Percentiles rank a stretch among this genome's conserved stretches.
phyloP scores from a whole-genome alignment of 2,113 vertebrate genomes.

The Bubo bubo region DNA sequence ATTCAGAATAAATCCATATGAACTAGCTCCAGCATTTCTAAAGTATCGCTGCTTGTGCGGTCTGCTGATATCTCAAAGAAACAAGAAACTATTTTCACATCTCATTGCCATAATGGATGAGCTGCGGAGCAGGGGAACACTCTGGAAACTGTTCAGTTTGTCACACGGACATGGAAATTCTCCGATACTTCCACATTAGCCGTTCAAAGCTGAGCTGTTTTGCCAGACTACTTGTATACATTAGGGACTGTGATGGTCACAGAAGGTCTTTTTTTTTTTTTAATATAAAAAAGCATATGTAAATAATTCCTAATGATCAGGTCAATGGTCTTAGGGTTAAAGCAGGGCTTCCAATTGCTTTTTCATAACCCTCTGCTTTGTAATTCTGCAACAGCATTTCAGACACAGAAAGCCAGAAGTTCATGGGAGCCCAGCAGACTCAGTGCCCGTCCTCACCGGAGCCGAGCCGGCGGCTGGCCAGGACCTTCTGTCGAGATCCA shows the following conservation, averaged over 20 bases:
- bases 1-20: not conserved
- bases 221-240: not conserved
- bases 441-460: fast-evolving
- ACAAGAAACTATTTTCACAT: constrained; percentile 31
- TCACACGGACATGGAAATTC: not conserved
- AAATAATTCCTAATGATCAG: not conserved
- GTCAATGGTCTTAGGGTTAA: not conserved
- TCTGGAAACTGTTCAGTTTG: not conserved
- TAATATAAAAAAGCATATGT: not conserved
- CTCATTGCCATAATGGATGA: constrained; percentile 18
- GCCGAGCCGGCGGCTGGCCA: not conserved
- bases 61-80: constrained; percentile 42
- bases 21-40: not conserved
- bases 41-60: constrained; percentile 60
- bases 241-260: not conserved
- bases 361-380: not conserved
- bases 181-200: not conserved
- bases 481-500: not conserved
- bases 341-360: not conserved
- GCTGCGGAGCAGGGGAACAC: not conserved
- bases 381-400: not conserved
- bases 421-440: not conserved
- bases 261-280: not conserved
- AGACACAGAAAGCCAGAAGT: not conserved
- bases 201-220: not conserved